Conservation (phyloP, 2,113 vertebrate species). For the Pollachius pollachius region DNA sequence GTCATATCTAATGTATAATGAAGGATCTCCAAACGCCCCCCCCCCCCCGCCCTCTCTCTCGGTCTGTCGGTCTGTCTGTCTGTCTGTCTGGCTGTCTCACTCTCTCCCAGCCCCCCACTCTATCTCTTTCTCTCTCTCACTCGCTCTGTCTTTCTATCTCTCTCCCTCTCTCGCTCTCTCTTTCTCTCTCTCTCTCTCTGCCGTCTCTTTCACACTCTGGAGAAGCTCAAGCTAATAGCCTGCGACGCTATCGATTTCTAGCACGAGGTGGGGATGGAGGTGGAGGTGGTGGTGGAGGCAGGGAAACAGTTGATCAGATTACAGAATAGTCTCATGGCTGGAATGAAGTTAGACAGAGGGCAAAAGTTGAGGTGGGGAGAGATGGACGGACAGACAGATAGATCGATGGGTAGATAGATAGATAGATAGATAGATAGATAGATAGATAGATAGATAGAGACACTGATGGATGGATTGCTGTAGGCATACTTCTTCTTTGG, state of each 20-base stretch:
- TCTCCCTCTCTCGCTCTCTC: neutral
- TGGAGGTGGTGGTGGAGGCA: no score
- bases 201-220: constrained; percentile 22
- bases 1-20: no score
- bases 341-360: constrained; percentile 49
- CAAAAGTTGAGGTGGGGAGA: constrained; percentile 36
- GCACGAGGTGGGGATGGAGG: constrained; percentile 11
- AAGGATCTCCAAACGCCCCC: no score
- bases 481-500: constrained; percentile 88
- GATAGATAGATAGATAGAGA: neutral
- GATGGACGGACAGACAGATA: neutral
- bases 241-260: constrained; percentile 33
- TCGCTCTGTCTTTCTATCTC: neutral
- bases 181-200: neutral
- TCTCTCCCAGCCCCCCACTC: no score
- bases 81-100: no score
- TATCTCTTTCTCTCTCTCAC: no score
- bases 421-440: neutral
- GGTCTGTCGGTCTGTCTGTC: no score
- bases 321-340: constrained; percentile 39
- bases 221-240: constrained; percentile 30
- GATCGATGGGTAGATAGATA: neutral
- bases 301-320: constrained; percentile 33
- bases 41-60: no score
- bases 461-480: neutral